Conservation (phyloP, 2,888 invertebrate genomes). For the Limenitis camilla region DNA sequence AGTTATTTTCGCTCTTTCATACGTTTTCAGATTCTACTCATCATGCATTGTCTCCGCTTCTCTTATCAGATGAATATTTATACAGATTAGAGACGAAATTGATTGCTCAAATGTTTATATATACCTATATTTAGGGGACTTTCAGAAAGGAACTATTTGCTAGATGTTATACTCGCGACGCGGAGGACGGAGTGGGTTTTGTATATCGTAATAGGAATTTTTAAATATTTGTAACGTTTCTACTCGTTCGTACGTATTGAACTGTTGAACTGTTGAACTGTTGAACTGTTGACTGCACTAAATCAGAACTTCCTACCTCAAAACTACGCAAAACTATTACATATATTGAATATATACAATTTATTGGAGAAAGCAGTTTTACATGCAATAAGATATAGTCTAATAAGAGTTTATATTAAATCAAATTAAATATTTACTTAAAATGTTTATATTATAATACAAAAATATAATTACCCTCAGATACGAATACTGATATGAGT, state of each 20-base stretch:
- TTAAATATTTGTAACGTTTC: conserved; percentile 61
- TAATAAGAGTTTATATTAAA: conserved; percentile 69
- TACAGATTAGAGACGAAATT: conserved; percentile 70
- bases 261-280: no score
- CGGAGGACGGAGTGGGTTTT: conserved; percentile 63
- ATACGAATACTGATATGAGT: conserved; percentile 31
- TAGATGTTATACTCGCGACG: conserved; percentile 67
- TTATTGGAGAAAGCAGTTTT: conserved; percentile 60
- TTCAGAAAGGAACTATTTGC: conserved; percentile 69
- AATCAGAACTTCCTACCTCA: conserved; percentile 70
- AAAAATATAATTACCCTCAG: conserved; percentile 59
- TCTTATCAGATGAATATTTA: conserved; percentile 69
- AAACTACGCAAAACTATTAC: conserved; percentile 59
- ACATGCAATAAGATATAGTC: conserved; percentile 64
- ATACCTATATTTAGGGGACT: conserved; percentile 70
- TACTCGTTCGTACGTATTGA: conserved; percentile 32
- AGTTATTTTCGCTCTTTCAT: conserved; percentile 53
- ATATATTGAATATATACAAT: conserved; percentile 54
- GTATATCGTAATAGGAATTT: conserved; percentile 70
- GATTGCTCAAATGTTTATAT: conserved; percentile 75
- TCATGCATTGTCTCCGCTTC: conserved; percentile 69
- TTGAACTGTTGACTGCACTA: conserved; percentile 24
- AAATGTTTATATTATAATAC: conserved; percentile 52
- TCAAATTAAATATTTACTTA: conserved; percentile 60
- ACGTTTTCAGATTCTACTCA: conserved; percentile 43